phyloP scores from a whole-genome alignment of 2,797 vertebrate genomes.

The Champsocephalus esox region DNA sequence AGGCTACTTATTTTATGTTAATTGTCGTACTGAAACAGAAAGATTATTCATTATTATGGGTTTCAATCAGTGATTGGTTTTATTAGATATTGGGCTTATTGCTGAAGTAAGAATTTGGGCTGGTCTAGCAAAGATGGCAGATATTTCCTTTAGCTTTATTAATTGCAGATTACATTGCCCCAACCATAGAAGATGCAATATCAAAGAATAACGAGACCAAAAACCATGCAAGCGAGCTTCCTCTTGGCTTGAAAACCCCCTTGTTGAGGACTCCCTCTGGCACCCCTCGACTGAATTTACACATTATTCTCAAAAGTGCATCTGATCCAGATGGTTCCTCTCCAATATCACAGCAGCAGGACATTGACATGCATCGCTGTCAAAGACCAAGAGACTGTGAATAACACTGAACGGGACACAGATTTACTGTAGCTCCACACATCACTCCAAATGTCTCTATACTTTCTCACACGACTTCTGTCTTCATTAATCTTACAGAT shows the following conservation, averaged over 20 bases:
- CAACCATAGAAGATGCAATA: conserved; percentile 4
- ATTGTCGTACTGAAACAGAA: conserved; percentile 45
- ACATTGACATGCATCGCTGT: conserved; percentile 66
- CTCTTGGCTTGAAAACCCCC: conserved; percentile 46
- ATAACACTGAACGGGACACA: conserved; percentile 48
- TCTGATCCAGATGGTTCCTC: conserved; percentile 71
- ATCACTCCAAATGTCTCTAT: conserved; percentile 44
- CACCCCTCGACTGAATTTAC: conserved; percentile 62
- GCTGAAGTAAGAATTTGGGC: conserved; percentile 4
- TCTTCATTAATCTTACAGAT: conserved; percentile 46
- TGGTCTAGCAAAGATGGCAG: conserved; percentile 7
- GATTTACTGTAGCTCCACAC: conserved; percentile 41
- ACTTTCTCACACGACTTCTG: conserved; percentile 52
- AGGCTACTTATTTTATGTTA: conserved; percentile 55
- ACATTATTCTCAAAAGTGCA: conserved; percentile 65
- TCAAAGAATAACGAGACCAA: conserved; percentile 39
- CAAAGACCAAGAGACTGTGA: conserved; percentile 62
- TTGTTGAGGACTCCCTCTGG: conserved; percentile 51
- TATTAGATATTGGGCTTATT: conserved; percentile 12
- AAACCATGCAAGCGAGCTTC: conserved; percentile 31
- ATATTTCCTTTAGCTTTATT: conserved; percentile 44
- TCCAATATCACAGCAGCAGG: conserved; percentile 59
- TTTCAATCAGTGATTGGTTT: conserved; percentile 52
- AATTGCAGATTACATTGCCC: conserved; percentile 18
- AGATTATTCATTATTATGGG: conserved; percentile 46